phyloP scores from a whole-genome alignment of 1,140 invertebrate genomes.

The Drosophila nannoptera region DNA sequence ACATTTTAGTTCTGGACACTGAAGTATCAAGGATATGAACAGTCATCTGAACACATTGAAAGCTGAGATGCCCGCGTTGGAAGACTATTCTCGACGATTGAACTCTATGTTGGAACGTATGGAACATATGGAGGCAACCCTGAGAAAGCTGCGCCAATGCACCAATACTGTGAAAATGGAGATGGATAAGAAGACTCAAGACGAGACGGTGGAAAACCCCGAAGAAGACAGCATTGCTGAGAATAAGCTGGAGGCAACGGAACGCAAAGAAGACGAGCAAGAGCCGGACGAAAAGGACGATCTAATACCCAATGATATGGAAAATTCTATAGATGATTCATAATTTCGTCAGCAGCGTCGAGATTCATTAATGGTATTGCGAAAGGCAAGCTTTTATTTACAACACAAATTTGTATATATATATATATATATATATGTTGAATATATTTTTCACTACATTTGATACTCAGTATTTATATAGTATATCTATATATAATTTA shows the following conservation, averaged over 20 bases:
- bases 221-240: neutral
- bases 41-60: neutral
- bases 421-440: constrained; percentile 46
- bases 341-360: neutral
- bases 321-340: neutral
- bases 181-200: neutral
- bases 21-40: neutral
- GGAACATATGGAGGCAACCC: constrained; percentile 17
- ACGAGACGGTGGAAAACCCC: neutral
- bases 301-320: neutral
- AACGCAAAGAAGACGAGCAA: neutral
- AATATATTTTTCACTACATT: constrained; percentile 35
- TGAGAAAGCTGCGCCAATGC: too few relatives aligned
- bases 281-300: neutral
- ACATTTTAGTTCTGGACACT: neutral
- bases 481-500: constrained; percentile 29
- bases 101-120: constrained; percentile 20
- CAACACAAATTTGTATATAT: constrained; percentile 51
- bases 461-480: constrained; percentile 11
- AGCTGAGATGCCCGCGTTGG: neutral
- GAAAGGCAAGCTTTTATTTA: constrained; percentile 44
- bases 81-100: constrained; percentile 25
- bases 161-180: neutral
- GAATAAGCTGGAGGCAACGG: neutral
- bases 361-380: constrained; percentile 12